These are phyloP conservation scores for Cephalopterus ornatus DNA, from an alignment of 2,113 vertebrate genomes.

Conservation along the genomic window DNA sequence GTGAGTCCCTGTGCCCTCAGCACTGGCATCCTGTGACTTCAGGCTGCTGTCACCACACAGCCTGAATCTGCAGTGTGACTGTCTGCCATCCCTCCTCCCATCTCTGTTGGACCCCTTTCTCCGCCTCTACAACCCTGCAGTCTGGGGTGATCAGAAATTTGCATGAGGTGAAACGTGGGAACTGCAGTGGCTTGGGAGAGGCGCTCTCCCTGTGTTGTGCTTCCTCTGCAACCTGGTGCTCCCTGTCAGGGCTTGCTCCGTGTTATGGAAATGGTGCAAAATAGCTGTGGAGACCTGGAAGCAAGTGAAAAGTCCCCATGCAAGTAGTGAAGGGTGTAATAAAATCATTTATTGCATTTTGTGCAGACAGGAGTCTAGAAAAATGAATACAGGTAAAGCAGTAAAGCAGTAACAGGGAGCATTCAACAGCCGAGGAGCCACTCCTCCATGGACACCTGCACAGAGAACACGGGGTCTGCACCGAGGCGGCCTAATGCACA, in stretches of 20 bases:
- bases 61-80: not conserved
- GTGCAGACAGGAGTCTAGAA: conserved; percentile 97
- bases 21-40: fast-evolving
- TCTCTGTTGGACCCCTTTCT: not conserved
- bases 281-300: not conserved
- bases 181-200: not conserved
- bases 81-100: not conserved
- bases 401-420: conserved; percentile 92
- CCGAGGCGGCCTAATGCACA: conserved; percentile 63
- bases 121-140: fast-evolving
- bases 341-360: conserved; percentile 99
- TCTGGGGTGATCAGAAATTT: not conserved
- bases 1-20: not conserved
- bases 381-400: conserved; percentile 94
- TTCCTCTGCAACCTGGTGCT: not conserved
- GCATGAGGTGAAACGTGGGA: not conserved
- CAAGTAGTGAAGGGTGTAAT: conserved; percentile 82
- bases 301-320: not conserved
- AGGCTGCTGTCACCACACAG: not conserved
- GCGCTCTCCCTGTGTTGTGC: not conserved
- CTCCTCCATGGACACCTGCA: conserved; percentile 81
- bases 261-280: not conserved
- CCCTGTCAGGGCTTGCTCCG: not conserved
- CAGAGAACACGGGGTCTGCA: conserved; percentile 82
- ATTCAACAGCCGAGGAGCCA: conserved; percentile 90